Evolutionary conservation across 2,113 vertebrate species (phyloP), one percentile per base, ranked within the genome.

Genomic region (Chunga burmeisteri): DNA sequence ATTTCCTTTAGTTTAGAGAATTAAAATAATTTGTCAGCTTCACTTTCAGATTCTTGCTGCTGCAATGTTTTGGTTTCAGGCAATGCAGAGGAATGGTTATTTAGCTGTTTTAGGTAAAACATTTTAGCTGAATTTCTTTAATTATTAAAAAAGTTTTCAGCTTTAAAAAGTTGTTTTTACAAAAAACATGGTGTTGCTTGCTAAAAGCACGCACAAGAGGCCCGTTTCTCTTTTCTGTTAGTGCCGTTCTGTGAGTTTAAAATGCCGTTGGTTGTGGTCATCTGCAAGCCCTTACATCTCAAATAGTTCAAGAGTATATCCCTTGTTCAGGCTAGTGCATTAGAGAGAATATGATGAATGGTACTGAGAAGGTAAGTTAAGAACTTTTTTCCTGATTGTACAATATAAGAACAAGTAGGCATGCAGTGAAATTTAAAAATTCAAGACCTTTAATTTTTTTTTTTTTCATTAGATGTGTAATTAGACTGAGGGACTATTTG

Each of bases 31-130:
- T 87, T 83, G 19, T 95, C 89, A 50, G 58, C 67, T 77, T 95
- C 32, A 17, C 73, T 93, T 62, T 58, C 19, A 21, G 50, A 29
- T 83, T 50, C 55, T 68, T 63, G 80, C 88, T 84, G 95, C 88
- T 81, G 94, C 86, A 77, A 6, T 91, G 78, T 82, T 97, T 90
- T 93, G 86, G 91, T 94, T 93, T 82, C 77, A 73, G 97, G 93
- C 83, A 9, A 32, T 85, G 83, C 61, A 65, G 83, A 59, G 66
- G 75, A 42, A 72, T 22, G 73, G 58, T 70, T 91, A 30, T 70
- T 46, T 32, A 84, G 49, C 68, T 71, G 80, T 11, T 72, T 27
- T 44, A 73, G 89, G 83, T 91, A 83, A 79, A 75, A 77, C 26
- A 19, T 61, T 87, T 49, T 26, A 73, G 72, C n/a, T 36, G 65